Conservation (phyloP, 1,140 invertebrate species). For the Philotrypesis tridentata region DNA sequence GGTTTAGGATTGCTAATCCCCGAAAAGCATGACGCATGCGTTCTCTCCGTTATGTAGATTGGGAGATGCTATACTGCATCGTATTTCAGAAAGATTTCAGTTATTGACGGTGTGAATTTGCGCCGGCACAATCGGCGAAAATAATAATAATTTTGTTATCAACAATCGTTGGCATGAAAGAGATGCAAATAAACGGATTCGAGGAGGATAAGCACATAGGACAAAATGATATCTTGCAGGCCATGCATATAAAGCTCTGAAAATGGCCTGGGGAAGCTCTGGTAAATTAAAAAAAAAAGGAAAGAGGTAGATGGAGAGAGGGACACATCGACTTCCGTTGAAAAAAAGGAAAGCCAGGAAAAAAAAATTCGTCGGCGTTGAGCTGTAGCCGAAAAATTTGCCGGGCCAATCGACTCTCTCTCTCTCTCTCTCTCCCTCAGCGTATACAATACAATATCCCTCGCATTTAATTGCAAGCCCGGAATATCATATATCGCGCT, state of each 20-base stretch:
- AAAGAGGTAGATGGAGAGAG: background rate
- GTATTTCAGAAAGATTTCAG: background rate
- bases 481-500: conserved; percentile 6
- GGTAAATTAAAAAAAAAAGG: background rate
- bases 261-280: background rate
- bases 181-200: background rate
- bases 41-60: background rate
- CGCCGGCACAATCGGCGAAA: too few relatives aligned
- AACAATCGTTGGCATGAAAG: too few relatives aligned
- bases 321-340: background rate
- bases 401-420: background rate
- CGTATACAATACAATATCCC: background rate
- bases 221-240: background rate
- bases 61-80: background rate
- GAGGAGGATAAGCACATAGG: background rate
- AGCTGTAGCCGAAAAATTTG: conserved; percentile 9
- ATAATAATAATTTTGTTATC: too few relatives aligned
- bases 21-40: background rate
- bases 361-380: background rate
- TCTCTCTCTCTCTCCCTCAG: background rate
- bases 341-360: background rate
- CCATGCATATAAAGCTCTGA: background rate
- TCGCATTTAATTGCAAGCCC: conserved; percentile 59
- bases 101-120: background rate
- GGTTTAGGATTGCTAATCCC: background rate